These are phyloP conservation scores for Synanthedon formicaeformis DNA, from an alignment of 2,888 invertebrate species.

Conservation along the genomic window DNA sequence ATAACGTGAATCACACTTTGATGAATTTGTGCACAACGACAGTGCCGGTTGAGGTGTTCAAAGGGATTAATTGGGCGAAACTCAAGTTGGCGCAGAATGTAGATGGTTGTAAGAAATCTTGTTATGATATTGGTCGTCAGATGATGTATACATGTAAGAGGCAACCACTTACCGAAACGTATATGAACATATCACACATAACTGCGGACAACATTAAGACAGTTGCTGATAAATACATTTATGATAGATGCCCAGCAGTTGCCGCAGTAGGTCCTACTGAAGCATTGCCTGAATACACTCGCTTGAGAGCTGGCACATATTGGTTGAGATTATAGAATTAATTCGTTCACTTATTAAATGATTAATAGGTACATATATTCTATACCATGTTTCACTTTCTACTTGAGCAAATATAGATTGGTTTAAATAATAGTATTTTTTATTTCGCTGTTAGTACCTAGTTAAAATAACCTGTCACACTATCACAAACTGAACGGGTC, in stretches of 20 bases:
- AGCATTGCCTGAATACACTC: conserved; percentile 42
- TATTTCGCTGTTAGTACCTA: too few relatives aligned
- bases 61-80: conserved; percentile 36
- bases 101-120: conserved; percentile 28
- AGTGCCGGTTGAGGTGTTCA: conserved; percentile 25
- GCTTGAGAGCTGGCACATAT: conserved; percentile 37
- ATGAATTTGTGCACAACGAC: conserved; percentile 39
- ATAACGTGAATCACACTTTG: conserved; percentile 41
- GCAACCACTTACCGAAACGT: conserved; percentile 13
- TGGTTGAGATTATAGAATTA: conserved; percentile 36
- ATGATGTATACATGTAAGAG: conserved; percentile 31
- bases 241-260: conserved; percentile 50
- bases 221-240: conserved; percentile 31
- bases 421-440: too few relatives aligned
- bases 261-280: conserved; percentile 55
- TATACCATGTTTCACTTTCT: too few relatives aligned
- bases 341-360: background rate
- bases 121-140: conserved; percentile 41
- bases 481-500: too few relatives aligned
- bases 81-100: conserved; percentile 26
- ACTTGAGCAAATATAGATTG: too few relatives aligned
- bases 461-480: too few relatives aligned
- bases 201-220: conserved; percentile 7
- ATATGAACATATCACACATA: conserved; percentile 1
- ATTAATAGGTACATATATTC: too few relatives aligned